These are phyloP conservation scores for Gambelia wislizenii DNA, from an alignment of 2,797 vertebrate species.

Conservation along the genomic window DNA sequence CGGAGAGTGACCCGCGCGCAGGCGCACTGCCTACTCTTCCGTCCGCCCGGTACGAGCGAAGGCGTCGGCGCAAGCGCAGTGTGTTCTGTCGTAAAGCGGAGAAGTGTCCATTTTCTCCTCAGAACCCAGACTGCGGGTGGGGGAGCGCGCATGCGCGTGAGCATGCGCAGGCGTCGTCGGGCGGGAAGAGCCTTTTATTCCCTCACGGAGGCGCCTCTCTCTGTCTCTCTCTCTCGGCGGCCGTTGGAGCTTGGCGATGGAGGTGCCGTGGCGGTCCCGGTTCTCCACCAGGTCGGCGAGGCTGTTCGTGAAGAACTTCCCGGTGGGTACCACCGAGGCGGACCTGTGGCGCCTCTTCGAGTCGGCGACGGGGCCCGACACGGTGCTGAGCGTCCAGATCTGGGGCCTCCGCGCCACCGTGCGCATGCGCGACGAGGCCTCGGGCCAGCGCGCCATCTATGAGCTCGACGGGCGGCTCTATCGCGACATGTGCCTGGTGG, in stretches of 20 bases:
- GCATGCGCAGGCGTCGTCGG: too few species aligned
- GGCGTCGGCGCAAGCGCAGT: too few species aligned
- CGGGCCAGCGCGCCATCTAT: background rate
- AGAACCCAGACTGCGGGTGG: too few species aligned
- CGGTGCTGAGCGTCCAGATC: background rate
- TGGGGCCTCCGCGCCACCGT: background rate
- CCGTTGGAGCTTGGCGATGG: rapidly evolving
- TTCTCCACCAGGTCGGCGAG: background rate
- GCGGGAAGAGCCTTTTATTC: too few species aligned
- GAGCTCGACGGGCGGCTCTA: background rate
- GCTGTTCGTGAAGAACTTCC: background rate
- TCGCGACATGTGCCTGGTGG: background rate
- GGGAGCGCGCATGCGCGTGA: too few species aligned
- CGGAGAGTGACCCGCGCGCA: too few species aligned
- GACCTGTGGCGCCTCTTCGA: background rate
- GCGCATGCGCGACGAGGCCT: background rate
- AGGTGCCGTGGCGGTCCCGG: background rate
- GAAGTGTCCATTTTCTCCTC: background rate
- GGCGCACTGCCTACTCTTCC: too few species aligned
- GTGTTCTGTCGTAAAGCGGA: too few species aligned
- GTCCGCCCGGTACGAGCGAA: too few species aligned
- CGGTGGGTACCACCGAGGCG: too few species aligned
- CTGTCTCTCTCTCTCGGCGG: too few species aligned
- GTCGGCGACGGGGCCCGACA: background rate
- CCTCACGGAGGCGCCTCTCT: too few species aligned